Evolutionary conservation across 1,140 invertebrate species (phyloP), one percentile per base, ranked within the genome.

Genomic region (Bombus consobrinus): DNA sequence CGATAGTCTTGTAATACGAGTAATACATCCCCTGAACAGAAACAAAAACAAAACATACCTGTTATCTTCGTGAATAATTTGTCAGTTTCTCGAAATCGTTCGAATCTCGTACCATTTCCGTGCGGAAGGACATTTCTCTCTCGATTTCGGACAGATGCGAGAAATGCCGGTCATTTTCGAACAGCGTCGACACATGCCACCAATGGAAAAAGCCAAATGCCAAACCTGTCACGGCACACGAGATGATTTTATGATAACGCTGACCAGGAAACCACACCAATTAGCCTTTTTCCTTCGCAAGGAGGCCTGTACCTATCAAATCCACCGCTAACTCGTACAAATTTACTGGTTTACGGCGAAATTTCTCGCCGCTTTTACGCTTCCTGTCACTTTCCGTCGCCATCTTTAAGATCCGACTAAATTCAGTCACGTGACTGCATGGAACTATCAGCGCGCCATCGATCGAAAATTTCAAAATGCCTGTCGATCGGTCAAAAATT

Each of bases 1-100:
- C 96, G 34, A 98, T 95, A 0, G 96, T 97, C 94, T 98, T 98
- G 93, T 97, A 98, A 92, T 98, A 98, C 0, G 97, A 98, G 93
- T 98, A 98, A 93, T 98, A 98, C 91, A 98, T 96, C 8, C 97
- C 98, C 97, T 97, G 93, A 94, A 95, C 66, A 91, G 83, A 89
- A 89, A 88, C 28, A 25, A n/a, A 84, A 74, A 86, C 53, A 43
- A 81, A 82, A 41, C 53, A 47, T 57, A 83, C 83, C 64, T 37
- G 62, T 47, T 28, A 28, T 25, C 28, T 1, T 34, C 28, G 28
- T 18, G 9, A 47, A 22, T 47, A 34, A 37, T 39, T 13, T 6
- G n/a, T 32, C 43, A 10, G 25, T 59, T 6, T 32, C 25, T 68
- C 22, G 69, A 79, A 1, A 41, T 80, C 72, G 53, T 73, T 57